Conservation (phyloP, 2,113 vertebrate species). For the Etheostoma cragini region DNA sequence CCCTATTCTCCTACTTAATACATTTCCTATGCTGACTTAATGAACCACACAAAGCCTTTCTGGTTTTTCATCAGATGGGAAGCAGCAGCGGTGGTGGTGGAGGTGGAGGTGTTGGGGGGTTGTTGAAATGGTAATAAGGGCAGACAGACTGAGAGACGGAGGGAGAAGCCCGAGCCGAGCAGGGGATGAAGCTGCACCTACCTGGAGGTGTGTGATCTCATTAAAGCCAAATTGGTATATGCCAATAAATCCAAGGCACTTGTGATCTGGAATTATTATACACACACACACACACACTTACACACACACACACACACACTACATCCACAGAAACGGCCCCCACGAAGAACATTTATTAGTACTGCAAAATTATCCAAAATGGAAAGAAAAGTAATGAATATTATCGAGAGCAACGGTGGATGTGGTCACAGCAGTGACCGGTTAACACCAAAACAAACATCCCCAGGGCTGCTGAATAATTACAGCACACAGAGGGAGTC, state of each 20-base stretch:
- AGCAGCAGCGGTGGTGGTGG: constrained; percentile 65
- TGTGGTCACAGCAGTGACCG: constrained; percentile 72
- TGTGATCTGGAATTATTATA: constrained; percentile 92
- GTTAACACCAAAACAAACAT: constrained; percentile 82
- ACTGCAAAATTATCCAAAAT: constrained; percentile 92
- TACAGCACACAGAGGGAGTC: constrained; percentile 62
- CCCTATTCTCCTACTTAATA: constrained; percentile 97
- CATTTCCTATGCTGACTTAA: constrained; percentile 99
- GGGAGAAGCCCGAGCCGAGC: constrained; percentile 62
- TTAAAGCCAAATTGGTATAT: constrained; percentile 97
- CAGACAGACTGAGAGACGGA: constrained; percentile 82
- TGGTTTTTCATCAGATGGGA: constrained; percentile 96
- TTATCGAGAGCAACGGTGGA: constrained; percentile 78
- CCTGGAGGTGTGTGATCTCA: constrained; percentile 98
- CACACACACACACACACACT: constrained; percentile 40
- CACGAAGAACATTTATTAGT: constrained; percentile 86
- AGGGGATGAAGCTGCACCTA: constrained; percentile 80
- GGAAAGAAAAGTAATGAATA: constrained; percentile 90
- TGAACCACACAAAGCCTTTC: constrained; percentile 99
- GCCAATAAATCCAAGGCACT: constrained; percentile 91
- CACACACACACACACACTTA: constrained; percentile 18
- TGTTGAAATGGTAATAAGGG: constrained; percentile 98
- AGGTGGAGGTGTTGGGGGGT: constrained; percentile 71
- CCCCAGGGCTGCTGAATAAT: constrained; percentile 75
- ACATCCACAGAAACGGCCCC: constrained; percentile 65